Evolutionary conservation across 2,113 vertebrate genomes (phyloP), one percentile per base, ranked within the genome.

Genomic region (Pomatorhinus ruficollis): DNA sequence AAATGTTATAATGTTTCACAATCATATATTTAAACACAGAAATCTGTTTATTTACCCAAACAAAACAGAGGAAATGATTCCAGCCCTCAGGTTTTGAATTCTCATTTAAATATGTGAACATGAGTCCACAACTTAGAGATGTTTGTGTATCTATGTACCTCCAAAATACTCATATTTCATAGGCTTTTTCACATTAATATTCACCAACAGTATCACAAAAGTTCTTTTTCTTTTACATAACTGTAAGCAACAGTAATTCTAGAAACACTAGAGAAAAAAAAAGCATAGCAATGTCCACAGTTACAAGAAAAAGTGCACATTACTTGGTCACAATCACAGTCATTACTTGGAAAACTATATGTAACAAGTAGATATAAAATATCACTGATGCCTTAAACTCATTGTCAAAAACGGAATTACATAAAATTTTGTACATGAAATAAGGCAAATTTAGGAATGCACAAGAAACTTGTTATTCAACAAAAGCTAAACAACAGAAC

Each of bases 171-270:
- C 96, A 98, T 98, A 98, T 98, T 98, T 98, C 98, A 98, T 98
- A 98, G 98, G 98, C 97, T 98, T 98, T 98, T 98, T 98, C 98
- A 98, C 98, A 98, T 98, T 98, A 98, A 98, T 98, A 97, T 98
- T 98, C 98, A 99, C 98, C 98, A 98, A 99, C 98, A 98, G 98
- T 99, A 98, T 98, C 98, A 99, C 98, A 99, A 98, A 98, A 98
- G 96, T 97, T 98, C 85, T 97, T 97, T 97, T 97, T 97, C 96
- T 98, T 97, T 97, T 97, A 98, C 96, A 30, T 97, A 98, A 98
- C 96, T 98, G 98, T 98, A 98, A 98, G 98, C 98, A 98, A 98
- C 98, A 98, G 94, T 98, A 98, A 98, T 98, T 97, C 98, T 98
- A 99, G 98, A 98, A 98, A 98, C 98, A 98, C 98, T 98, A 98